phyloP scores from a whole-genome alignment of 2,113 vertebrate genomes.

The Eurystomus gularis region DNA sequence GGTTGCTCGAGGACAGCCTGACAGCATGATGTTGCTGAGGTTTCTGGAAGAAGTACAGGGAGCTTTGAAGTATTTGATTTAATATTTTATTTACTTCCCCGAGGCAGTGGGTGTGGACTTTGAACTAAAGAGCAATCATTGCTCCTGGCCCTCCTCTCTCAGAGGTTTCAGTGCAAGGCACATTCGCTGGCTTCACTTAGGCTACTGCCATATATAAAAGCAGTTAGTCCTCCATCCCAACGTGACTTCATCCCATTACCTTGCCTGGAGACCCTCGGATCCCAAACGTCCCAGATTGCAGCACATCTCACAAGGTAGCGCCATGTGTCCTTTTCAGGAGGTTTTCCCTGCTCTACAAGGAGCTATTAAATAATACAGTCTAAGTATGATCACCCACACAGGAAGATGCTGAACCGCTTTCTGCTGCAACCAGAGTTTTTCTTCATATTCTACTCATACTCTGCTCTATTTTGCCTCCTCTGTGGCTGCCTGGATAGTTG shows the following conservation, averaged over 20 bases:
- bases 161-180: neutral
- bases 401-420: neutral
- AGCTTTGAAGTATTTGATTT: neutral
- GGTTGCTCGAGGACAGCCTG: neutral
- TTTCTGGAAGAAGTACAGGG: neutral
- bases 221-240: neutral
- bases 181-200: neutral
- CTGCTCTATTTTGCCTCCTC: neutral
- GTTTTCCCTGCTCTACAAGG: neutral
- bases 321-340: neutral
- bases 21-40: neutral
- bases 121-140: neutral
- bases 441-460: neutral
- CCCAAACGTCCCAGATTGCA: neutral
- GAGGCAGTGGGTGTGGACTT: neutral
- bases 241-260: neutral
- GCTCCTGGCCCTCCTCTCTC: neutral
- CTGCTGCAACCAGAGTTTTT: neutral
- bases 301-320: neutral
- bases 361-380: neutral
- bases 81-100: neutral
- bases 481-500: neutral
- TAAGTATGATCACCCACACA: neutral
- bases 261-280: neutral
- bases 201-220: neutral